These are phyloP conservation scores for Clangula hyemalis DNA, from an alignment of 2,797 vertebrate genomes.

Conservation along the genomic window DNA sequence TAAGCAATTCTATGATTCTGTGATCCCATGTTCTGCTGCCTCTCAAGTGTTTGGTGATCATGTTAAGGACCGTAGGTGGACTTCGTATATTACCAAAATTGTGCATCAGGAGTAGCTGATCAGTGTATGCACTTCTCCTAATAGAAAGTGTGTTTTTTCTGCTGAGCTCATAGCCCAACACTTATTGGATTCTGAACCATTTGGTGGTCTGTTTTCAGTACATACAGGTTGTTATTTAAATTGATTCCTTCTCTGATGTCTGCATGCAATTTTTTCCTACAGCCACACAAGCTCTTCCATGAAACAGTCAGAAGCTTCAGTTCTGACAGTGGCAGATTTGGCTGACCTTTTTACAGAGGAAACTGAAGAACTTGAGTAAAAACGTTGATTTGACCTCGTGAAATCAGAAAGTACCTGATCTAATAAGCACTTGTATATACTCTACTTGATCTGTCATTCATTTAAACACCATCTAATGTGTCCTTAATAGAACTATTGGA, in stretches of 20 bases:
- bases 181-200: background rate
- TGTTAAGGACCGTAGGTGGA: background rate
- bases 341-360: slow-evolving; percentile 97
- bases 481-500: background rate
- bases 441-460: slow-evolving; percentile 16
- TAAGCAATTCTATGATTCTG: no score
- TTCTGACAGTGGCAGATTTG: slow-evolving; percentile 94
- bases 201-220: background rate
- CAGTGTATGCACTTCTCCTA: background rate
- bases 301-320: slow-evolving; percentile 95
- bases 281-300: slow-evolving; percentile 91
- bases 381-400: background rate
- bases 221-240: background rate
- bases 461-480: slow-evolving; percentile 36
- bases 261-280: slow-evolving; percentile 10
- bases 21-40: background rate
- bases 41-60: background rate
- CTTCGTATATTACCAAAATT: background rate
- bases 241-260: slow-evolving; percentile 2
- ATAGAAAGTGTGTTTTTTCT: background rate
- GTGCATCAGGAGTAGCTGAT: background rate
- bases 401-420: background rate
- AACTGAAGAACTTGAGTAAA: slow-evolving; percentile 84
- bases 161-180: background rate
- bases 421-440: background rate